A percentile compares a stretch with the other conserved stretches of the same genome.
Conservation (phyloP, 2,113 vertebrate species). For the Dipodomys ordii region DNA sequence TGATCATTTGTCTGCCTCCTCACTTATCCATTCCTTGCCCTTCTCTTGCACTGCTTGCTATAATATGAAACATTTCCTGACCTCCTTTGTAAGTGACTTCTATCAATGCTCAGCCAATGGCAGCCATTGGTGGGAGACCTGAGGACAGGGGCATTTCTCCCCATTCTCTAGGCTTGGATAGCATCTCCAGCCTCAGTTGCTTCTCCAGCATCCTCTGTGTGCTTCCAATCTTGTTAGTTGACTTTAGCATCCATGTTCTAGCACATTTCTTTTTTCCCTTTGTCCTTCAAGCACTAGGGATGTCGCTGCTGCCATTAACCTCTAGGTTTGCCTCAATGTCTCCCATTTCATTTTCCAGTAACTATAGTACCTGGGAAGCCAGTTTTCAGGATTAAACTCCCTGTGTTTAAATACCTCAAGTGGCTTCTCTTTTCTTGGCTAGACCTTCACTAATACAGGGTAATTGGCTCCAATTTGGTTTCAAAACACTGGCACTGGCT, state of each 20-base stretch:
- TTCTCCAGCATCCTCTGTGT: not conserved
- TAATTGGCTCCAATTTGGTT: constrained; percentile 26
- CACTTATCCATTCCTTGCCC: not conserved
- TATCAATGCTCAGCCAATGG: not conserved
- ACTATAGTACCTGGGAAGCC: not conserved
- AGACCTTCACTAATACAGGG: constrained; percentile 14
- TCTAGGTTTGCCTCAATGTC: not conserved
- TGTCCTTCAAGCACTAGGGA: not conserved
- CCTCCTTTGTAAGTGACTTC: constrained; percentile 31
- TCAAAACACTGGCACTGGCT: not conserved
- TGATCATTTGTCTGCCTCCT: not conserved
- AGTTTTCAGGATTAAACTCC: constrained; percentile 11
- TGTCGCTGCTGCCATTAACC: not conserved
- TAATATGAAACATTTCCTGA: constrained; percentile 57
- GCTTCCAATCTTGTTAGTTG: not conserved
- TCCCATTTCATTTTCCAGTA: not conserved
- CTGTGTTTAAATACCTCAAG: constrained; percentile 40
- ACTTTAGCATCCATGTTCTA: not conserved
- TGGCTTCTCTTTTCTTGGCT: constrained; percentile 48
- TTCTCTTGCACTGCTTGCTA: not conserved
- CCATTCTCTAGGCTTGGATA: not conserved
- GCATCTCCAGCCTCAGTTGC: not conserved
- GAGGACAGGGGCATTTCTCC: not conserved
- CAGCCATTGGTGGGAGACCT: not conserved
- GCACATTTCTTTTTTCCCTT: not conserved